Evolutionary conservation across 2,113 vertebrate species (phyloP), one percentile per base, ranked within the genome.

Genomic region (Tragulus kanchil): DNA sequence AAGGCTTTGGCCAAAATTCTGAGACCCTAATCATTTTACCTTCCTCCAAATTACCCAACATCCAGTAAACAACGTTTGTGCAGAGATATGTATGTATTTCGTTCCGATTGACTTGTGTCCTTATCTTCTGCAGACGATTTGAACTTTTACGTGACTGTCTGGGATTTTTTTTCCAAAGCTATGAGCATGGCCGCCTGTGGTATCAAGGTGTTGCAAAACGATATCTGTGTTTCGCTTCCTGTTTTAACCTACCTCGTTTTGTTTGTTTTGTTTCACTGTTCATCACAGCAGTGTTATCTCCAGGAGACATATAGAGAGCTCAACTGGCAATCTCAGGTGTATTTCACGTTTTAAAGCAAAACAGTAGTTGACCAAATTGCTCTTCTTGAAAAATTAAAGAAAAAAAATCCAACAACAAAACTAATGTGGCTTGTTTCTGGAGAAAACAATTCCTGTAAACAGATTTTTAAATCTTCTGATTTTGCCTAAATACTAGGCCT

Each of bases 231-330:
- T 98, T 98, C 98, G 97, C 98, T 98, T 99, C 98, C 98, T 99
- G 98, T 99, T 99, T 99, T 99, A 99, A 99, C 99, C 99, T 99
- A 99, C 99, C 99, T 99, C 99, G 98, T 99, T 99, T 98, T 1
- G 95, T 98, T 98, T 96, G 97, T 90, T 97, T 98, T 45, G 91
- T 98, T 99, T 98, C 96, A 97, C 98, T 99, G 98, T 98, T 96
- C 77, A 98, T 98, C 97, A 97, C 98, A 98, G 98, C 98, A 96
- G 98, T 98, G 98, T 98, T 98, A 97, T 95, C 98, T 99, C 98
- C 98, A 98, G 98, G 97, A 98, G 98, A 98, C 97, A 98, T 98
- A 98, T 99, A 98, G 98, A 99, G 98, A 98, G 98, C 98, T 99
- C 98, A 97, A 90, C 91, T 97, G 98, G 98, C 98, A 98, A 99